phyloP scores from a whole-genome alignment of 2,888 invertebrate genomes.

The Latrodectus hesperus region DNA sequence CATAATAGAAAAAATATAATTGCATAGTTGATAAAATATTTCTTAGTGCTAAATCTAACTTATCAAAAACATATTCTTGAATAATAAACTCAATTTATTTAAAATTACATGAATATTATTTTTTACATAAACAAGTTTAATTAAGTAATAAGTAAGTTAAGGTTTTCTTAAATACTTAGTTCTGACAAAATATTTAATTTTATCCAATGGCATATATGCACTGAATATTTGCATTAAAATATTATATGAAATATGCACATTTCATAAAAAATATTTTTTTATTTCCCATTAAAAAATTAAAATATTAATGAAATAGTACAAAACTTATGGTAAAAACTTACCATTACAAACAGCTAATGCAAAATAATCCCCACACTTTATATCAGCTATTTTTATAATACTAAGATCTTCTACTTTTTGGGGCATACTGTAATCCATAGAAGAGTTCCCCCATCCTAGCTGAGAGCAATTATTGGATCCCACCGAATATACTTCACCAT shows the following conservation, averaged over 20 bases:
- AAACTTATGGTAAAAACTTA: conserved; percentile 7
- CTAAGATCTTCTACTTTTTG: conserved; percentile 37
- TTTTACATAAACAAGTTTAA: not conserved
- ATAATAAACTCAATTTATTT: no score
- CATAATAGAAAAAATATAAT: no score
- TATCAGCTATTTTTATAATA: not conserved
- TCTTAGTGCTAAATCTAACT: no score
- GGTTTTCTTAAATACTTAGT: no score
- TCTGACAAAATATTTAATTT: not conserved
- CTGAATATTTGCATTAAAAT: not conserved
- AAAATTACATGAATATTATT: no score
- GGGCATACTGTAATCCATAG: conserved; percentile 46
- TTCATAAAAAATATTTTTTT: not conserved
- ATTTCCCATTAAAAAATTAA: not conserved
- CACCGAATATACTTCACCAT: conserved; percentile 47
- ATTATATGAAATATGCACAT: not conserved
- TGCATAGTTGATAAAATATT: no score
- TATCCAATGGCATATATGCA: not conserved
- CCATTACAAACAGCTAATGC: conserved; percentile 39
- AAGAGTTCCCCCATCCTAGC: conserved; percentile 58
- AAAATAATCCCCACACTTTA: conserved; percentile 47
- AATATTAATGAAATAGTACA: not conserved
- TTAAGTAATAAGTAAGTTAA: not conserved
- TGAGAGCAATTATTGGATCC: conserved; percentile 61
- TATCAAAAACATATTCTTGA: no score